These are phyloP conservation scores for Aldabrachelys gigantea DNA, from an alignment of 2,113 vertebrate genomes.

Conservation along the genomic window DNA sequence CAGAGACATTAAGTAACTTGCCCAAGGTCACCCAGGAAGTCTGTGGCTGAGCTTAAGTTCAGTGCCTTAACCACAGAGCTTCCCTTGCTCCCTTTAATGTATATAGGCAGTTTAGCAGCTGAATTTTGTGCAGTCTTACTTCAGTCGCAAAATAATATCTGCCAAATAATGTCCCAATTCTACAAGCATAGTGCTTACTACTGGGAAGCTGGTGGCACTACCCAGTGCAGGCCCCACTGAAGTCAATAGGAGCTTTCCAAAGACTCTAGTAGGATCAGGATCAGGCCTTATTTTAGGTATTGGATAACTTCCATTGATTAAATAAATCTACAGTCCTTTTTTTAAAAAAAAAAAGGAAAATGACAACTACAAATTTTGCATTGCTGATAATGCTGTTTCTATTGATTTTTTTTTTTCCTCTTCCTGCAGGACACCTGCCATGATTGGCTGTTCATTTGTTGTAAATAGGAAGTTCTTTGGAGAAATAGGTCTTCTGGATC, in stretches of 20 bases:
- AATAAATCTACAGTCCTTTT: not conserved
- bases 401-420: not conserved
- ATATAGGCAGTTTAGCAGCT: not conserved
- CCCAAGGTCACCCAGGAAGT: not conserved
- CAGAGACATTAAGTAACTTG: not conserved
- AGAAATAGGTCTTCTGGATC: conserved; percentile 93
- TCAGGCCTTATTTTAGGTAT: not conserved
- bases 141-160: not conserved
- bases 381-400: not conserved
- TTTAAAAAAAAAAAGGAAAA: too few species aligned
- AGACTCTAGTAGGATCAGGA: not conserved
- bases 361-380: not conserved
- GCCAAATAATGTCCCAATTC: not conserved
- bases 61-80: not conserved
- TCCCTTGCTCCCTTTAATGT: not conserved
- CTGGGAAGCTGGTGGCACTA: rapidly evolving
- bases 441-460: conserved; percentile 99
- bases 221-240: not conserved
- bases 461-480: conserved; percentile 93
- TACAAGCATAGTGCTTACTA: not conserved
- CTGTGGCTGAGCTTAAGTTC: not conserved
- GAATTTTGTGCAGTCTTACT: not conserved
- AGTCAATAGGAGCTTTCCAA: not conserved
- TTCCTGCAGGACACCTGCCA: conserved; percentile 88
- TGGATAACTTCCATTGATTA: not conserved